phyloP scores from a whole-genome alignment of 2,797 vertebrate species.

The Ispidina lecontei region DNA sequence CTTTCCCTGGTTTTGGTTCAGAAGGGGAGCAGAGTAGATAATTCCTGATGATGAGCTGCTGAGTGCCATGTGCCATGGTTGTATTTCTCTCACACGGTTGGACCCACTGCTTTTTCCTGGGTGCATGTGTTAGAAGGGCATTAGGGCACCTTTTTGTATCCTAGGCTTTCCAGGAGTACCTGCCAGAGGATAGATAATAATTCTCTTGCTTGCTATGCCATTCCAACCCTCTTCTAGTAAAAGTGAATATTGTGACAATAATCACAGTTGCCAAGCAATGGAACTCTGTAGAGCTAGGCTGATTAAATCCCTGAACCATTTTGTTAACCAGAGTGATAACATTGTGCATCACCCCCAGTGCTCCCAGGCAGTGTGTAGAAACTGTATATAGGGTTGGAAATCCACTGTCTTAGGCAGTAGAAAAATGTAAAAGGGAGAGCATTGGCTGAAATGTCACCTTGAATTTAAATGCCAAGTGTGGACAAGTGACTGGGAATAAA shows the following conservation, averaged over 20 bases:
- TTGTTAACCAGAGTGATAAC: neutral
- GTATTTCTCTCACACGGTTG: neutral
- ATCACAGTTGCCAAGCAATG: constrained; percentile 16
- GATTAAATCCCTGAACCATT: neutral
- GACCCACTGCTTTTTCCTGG: neutral
- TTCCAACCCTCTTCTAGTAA: neutral
- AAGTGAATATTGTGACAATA: neutral
- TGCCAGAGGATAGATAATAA: neutral
- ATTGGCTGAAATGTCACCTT: neutral
- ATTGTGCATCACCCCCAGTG: neutral
- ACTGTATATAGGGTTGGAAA: neutral
- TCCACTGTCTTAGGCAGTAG: neutral
- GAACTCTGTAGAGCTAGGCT: neutral
- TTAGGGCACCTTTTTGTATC: neutral
- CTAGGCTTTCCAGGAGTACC: neutral
- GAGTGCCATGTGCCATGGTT: neutral
- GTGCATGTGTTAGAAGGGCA: neutral
- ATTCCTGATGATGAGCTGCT: neutral
- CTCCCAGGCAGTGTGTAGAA: neutral
- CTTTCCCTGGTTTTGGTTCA: neutral
- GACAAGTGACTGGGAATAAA: neutral
- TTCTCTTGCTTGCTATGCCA: neutral
- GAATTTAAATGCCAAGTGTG: neutral
- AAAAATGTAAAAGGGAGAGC: neutral
- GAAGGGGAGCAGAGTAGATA: neutral